Conservation (phyloP, 2,113 vertebrate genomes). For the Hydrolagus affinis region DNA sequence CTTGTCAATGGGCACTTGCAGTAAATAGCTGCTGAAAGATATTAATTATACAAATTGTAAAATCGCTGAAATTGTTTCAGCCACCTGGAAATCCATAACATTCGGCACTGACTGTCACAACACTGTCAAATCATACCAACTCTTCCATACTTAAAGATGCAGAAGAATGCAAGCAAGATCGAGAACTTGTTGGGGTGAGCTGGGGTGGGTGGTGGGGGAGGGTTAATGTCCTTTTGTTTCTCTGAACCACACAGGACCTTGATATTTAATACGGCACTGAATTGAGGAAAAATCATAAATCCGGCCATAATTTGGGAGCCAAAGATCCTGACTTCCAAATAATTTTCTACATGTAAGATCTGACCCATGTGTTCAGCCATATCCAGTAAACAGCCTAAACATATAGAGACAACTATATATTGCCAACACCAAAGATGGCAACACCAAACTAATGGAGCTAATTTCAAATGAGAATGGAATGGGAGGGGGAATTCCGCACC, state of each 20-base stretch:
- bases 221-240: background rate
- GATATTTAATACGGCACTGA: no score
- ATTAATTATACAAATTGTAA: constrained; percentile 32
- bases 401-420: no score
- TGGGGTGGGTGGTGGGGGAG: no score
- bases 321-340: no score
- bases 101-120: constrained; percentile 27
- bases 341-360: background rate
- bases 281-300: no score
- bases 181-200: background rate
- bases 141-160: constrained; percentile 28
- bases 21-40: constrained; percentile 31
- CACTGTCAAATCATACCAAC: constrained; percentile 31
- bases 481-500: no score
- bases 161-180: constrained; percentile 30
- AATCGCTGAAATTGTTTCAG: constrained; percentile 28
- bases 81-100: constrained; percentile 27
- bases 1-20: constrained; percentile 30
- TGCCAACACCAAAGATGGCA: no score
- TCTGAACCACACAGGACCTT: no score
- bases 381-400: background rate
- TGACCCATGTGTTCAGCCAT: background rate
- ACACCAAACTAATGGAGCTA: no score
- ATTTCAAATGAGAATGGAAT: background rate
- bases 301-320: no score